phyloP scores from a whole-genome alignment of 2,797 vertebrate species.

The Pseudochromis fuscus region DNA sequence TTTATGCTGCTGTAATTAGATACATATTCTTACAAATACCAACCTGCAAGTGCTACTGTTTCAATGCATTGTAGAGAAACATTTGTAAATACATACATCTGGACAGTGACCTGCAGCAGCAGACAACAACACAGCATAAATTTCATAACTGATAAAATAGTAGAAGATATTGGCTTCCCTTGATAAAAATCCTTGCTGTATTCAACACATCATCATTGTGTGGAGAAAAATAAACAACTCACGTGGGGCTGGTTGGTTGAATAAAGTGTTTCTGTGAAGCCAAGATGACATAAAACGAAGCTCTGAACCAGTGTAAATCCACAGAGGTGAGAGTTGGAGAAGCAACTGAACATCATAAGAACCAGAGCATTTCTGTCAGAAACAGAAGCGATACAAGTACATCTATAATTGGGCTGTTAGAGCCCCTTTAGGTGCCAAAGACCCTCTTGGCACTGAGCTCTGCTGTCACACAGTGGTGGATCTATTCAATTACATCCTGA shows the following conservation, averaged over 20 bases:
- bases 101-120: slow-evolving; percentile 5
- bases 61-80: not conserved
- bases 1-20: slow-evolving; percentile 24
- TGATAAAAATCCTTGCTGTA: slow-evolving; percentile 17
- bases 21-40: slow-evolving; percentile 14
- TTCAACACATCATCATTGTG: slow-evolving; percentile 13
- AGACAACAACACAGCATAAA: slow-evolving; percentile 12
- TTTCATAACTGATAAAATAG: slow-evolving; percentile 17
- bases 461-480: slow-evolving; percentile 80
- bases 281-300: slow-evolving; percentile 31
- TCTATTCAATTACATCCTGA: slow-evolving; percentile 64
- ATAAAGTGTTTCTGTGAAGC: slow-evolving; percentile 37
- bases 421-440: slow-evolving; percentile 51
- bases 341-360: slow-evolving; percentile 63
- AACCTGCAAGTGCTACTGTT: slow-evolving; percentile 11
- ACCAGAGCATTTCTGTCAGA: slow-evolving; percentile 55
- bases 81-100: slow-evolving; percentile 14
- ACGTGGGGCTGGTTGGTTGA: slow-evolving; percentile 52
- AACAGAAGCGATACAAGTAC: slow-evolving; percentile 34
- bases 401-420: slow-evolving; percentile 51
- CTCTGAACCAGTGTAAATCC: slow-evolving; percentile 63
- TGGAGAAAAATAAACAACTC: slow-evolving; percentile 57
- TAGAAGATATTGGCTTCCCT: slow-evolving; percentile 5
- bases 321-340: slow-evolving; percentile 60
- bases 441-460: slow-evolving; percentile 54